These are phyloP conservation scores for Drosophila lowei DNA, from an alignment of 1,140 invertebrate species.

Conservation along the genomic window DNA sequence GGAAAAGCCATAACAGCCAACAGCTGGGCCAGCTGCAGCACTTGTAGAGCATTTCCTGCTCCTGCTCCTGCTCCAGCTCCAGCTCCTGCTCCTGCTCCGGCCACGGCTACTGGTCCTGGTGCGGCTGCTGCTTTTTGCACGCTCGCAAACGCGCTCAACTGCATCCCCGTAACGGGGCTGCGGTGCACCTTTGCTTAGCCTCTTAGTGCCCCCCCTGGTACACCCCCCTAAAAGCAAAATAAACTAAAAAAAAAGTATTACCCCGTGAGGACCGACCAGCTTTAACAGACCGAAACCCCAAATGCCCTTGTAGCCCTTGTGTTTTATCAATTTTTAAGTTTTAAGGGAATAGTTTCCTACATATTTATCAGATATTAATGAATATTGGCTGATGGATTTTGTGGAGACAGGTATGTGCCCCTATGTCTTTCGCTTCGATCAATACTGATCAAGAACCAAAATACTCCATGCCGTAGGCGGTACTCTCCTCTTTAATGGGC, in stretches of 20 bases:
- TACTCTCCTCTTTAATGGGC: too few species aligned
- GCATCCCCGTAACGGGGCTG: slow-evolving; percentile 58
- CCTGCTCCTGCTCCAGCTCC: slow-evolving; percentile 1
- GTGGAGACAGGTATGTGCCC: too few species aligned
- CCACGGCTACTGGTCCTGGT: too few species aligned
- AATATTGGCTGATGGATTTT: not conserved
- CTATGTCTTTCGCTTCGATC: too few species aligned
- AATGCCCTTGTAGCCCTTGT: slow-evolving; percentile 5
- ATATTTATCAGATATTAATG: not conserved
- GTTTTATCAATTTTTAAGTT: not conserved
- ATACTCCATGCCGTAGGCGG: not conserved
- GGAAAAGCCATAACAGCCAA: slow-evolving; percentile 26
- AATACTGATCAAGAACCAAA: not conserved
- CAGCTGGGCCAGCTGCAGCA: slow-evolving; percentile 69
- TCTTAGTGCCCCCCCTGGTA: not conserved
- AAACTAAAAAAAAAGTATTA: slow-evolving; percentile 33
- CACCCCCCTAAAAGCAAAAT: slow-evolving; percentile 31
- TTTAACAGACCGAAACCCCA: slow-evolving; percentile 1
- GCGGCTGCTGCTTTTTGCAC: slow-evolving; percentile 64
- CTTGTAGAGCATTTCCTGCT: slow-evolving; percentile 76
- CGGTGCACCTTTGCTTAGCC: slow-evolving; percentile 65
- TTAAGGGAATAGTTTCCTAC: not conserved
- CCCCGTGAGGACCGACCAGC: not conserved
- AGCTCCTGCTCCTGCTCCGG: not conserved
- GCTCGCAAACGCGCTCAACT: slow-evolving; percentile 76